These are phyloP conservation scores for Decapterus maruadsi DNA, from an alignment of 2,797 vertebrate species.

Conservation along the genomic window DNA sequence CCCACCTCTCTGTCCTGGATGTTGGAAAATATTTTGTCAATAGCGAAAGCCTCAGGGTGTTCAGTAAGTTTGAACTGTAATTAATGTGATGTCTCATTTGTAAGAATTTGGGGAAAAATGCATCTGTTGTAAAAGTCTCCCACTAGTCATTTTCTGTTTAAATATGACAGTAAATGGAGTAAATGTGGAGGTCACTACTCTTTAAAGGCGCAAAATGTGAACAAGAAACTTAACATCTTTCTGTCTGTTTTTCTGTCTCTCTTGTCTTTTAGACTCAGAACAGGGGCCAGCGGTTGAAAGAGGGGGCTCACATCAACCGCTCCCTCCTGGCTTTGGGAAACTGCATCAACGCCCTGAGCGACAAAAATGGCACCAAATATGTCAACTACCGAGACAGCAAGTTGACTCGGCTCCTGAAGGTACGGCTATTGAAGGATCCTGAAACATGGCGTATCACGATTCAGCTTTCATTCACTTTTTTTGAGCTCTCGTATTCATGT, in stretches of 20 bases:
- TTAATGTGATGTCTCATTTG: no score
- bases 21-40: no score
- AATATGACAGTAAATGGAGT: no score
- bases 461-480: not conserved
- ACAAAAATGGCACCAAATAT: slow-evolving; percentile 88
- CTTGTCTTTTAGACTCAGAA: slow-evolving; percentile 89
- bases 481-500: no score
- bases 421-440: slow-evolving; percentile 51
- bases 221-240: not conserved
- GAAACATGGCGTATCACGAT: not conserved
- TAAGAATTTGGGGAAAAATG: no score
- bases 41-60: no score
- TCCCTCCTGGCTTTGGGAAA: slow-evolving; percentile 95
- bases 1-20: no score
- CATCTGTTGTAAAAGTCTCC: no score
- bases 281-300: slow-evolving; percentile 93
- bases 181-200: no score
- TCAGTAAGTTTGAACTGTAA: no score
- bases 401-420: slow-evolving; percentile 94
- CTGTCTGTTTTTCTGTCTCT: slow-evolving; percentile 27
- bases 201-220: not conserved
- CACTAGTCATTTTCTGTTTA: no score
- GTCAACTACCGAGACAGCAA: slow-evolving; percentile 97
- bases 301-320: slow-evolving; percentile 96
- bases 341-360: slow-evolving; percentile 95